A percentile compares a stretch with the other conserved stretches of the same genome.
phyloP scores from a whole-genome alignment of 2,797 vertebrate genomes.

The Anas flavirostris region DNA sequence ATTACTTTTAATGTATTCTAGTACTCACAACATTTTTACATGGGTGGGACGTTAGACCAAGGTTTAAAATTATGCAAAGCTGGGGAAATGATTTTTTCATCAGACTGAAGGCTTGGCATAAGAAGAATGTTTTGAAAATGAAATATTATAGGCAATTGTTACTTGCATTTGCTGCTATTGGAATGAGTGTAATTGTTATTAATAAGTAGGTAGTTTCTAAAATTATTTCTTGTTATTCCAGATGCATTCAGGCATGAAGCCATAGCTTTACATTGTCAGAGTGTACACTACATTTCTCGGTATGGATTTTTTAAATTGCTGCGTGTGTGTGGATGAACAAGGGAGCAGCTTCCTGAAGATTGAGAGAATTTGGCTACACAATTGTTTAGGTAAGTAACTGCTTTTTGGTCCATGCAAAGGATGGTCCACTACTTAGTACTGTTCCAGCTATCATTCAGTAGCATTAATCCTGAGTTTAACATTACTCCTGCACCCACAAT shows the following conservation, averaged over 20 bases:
- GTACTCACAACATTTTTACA: background rate
- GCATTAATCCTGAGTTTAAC: background rate
- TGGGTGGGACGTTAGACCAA: background rate
- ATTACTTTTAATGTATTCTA: background rate
- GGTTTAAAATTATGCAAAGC: background rate
- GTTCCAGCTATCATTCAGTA: background rate
- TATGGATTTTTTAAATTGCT: background rate
- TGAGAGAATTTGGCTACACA: background rate
- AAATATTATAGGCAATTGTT: slow-evolving; percentile 61
- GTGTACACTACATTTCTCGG: background rate
- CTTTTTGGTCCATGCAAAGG: background rate
- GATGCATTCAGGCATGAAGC: slow-evolving; percentile 24
- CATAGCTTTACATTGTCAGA: slow-evolving; percentile 31
- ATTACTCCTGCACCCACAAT: background rate
- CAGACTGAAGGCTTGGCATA: background rate
- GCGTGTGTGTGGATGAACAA: background rate
- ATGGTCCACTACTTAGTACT: background rate
- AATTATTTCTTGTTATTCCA: slow-evolving; percentile 65
- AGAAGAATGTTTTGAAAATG: slow-evolving; percentile 43
- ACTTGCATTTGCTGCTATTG: slow-evolving; percentile 56
- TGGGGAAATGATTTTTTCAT: background rate
- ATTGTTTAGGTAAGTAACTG: background rate
- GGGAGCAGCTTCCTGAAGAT: background rate
- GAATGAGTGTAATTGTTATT: slow-evolving; percentile 55
- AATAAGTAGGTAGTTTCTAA: slow-evolving; percentile 62